phyloP scores from a whole-genome alignment of 1,140 invertebrate species.

The Leptinotarsa texana region DNA sequence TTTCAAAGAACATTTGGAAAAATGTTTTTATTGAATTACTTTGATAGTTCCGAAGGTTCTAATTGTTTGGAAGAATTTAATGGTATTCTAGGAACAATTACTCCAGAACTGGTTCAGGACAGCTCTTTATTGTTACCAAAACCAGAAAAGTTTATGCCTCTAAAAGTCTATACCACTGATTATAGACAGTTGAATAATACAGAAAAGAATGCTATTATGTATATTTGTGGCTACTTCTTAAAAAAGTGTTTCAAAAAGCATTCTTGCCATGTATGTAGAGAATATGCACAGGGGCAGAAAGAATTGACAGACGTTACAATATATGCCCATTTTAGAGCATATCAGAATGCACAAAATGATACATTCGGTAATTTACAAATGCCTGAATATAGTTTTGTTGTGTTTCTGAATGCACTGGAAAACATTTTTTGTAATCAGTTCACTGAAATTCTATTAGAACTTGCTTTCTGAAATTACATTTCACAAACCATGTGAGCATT shows the following conservation, averaged over 20 bases:
- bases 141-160: not conserved
- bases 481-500: too few species aligned
- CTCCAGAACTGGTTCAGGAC: not conserved
- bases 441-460: too few species aligned
- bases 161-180: not conserved
- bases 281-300: slow-evolving; percentile 9
- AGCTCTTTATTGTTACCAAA: not conserved
- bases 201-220: slow-evolving; percentile 10
- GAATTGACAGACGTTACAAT: not conserved
- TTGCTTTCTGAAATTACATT: too few species aligned
- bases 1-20: too few species aligned
- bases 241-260: slow-evolving; percentile 14
- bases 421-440: too few species aligned
- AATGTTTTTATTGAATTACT: slow-evolving; percentile 27
- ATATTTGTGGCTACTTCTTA: slow-evolving; percentile 18
- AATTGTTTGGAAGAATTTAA: slow-evolving; percentile 22
- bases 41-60: slow-evolving; percentile 9
- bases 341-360: slow-evolving; percentile 6
- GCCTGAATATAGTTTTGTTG: not conserved
- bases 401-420: too few species aligned
- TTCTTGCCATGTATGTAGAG: not conserved
- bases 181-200: not conserved
- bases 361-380: slow-evolving; percentile 22
- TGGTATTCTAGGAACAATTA: not conserved
- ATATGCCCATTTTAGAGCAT: slow-evolving; percentile 11